Evolutionary conservation across 30 jellyfish, hydroid and myxozoan species (phyloP), one percentile per base, ranked within the genome.

Genomic region (Aurelia aurita): DNA sequence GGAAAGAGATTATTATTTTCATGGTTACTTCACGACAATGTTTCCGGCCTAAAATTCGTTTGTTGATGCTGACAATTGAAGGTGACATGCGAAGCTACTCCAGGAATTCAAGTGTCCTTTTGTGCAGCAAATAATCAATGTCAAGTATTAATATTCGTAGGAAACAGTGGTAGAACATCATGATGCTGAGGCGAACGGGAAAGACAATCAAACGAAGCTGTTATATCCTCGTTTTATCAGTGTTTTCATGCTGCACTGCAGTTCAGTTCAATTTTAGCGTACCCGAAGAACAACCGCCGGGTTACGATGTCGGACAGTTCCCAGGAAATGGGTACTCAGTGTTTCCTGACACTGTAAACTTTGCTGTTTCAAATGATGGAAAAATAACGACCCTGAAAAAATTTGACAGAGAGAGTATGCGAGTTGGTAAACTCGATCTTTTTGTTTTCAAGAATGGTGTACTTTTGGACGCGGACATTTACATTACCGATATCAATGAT

Each of bases 201-300:
- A 32, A 12, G 20, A 19, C 21, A 8, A 1, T 46, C 20, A 18
- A 0, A 25, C 25, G 27, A 12, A 25, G 69, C 66, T 77, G 26
- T 26, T 61, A 58, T 39, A 22, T 59, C 44, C 29, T 49, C 35
- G 20, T 39, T 11, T 44, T 61, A 46, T 31, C 60, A 1, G 21
- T 77, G 71, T 77, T n/a, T 39, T 58, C 69, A 58, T 46, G 72
- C 51, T 58, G 79, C 27, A 34, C 1, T 77, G 79, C 45, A 16
- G 76, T 19, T 10, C 69, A 64, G 22, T 91, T 58, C 61, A 60
- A 46, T 73, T 86, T 86, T 49, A 78, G 69, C 51, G 80, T 93
- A 29, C 69, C 74, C 21, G 98, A 93, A 71, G 97, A 82, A 51
- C 82, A 77, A 20, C 97, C 79, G 58, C 74, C 89, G 12, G 96